These are phyloP conservation scores for Myathropa florea DNA, from an alignment of 2,888 invertebrate genomes.

Conservation along the genomic window DNA sequence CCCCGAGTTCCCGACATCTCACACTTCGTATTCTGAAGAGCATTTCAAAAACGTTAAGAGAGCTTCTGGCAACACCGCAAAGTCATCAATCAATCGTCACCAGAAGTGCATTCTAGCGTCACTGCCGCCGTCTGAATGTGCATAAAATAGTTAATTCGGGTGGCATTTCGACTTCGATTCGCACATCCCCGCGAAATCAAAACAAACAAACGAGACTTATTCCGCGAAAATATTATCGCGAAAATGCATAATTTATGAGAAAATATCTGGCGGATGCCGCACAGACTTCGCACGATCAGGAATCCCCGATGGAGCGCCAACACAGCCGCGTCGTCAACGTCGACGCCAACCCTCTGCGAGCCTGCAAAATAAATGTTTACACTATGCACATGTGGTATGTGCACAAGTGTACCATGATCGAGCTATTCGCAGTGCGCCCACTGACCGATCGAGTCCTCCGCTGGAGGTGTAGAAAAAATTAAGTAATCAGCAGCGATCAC, in stretches of 20 bases:
- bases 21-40: background rate
- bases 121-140: background rate
- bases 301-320: slow-evolving; percentile 16
- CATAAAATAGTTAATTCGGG: slow-evolving; percentile 51
- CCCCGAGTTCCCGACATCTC: background rate
- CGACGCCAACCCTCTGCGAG: background rate
- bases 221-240: slow-evolving; percentile 47
- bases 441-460: background rate
- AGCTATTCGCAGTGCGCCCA: background rate
- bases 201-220: slow-evolving; percentile 51
- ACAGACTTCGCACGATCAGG: background rate
- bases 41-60: background rate
- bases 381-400: slow-evolving; percentile 26
- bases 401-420: slow-evolving; percentile 19
- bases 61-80: slow-evolving; percentile 7
- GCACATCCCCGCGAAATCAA: slow-evolving; percentile 21
- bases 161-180: slow-evolving; percentile 53
- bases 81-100: background rate
- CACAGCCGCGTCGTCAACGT: background rate
- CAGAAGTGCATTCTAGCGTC: background rate
- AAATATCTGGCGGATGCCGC: slow-evolving; percentile 18
- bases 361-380: slow-evolving; percentile 7
- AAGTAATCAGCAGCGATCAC: slow-evolving; percentile 8
- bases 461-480: slow-evolving; percentile 1
- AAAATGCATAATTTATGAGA: slow-evolving; percentile 56